Evolutionary conservation across 2,797 vertebrate genomes (phyloP).

Genomic region (Carcharodon carcharias): DNA sequence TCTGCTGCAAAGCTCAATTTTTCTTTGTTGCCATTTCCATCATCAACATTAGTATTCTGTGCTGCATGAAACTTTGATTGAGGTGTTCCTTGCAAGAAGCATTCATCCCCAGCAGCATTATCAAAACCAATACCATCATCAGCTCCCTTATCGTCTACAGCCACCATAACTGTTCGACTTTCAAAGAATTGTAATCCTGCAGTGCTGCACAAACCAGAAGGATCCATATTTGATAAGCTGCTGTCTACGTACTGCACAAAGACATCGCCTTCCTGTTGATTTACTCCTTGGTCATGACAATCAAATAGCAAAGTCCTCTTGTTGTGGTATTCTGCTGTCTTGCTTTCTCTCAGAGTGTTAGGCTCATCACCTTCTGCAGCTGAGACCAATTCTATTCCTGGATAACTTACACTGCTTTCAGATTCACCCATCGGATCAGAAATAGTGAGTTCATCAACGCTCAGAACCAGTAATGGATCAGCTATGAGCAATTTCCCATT

Average conservation of each 20-base stretch:
- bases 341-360: conserved; percentile 43
- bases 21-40: background rate
- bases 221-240: conserved; percentile 46
- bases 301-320: conserved; percentile 48
- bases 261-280: conserved; percentile 50
- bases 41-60: background rate
- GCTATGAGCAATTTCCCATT: conserved; percentile 62
- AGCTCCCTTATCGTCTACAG: no score
- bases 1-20: background rate
- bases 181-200: conserved; percentile 9
- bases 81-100: background rate
- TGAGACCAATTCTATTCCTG: conserved; percentile 42
- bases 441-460: conserved; percentile 48
- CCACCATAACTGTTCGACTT: no score
- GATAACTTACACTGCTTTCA: conserved; percentile 48
- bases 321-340: conserved; percentile 45
- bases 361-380: conserved; percentile 48
- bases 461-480: background rate
- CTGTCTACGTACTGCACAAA: conserved; percentile 41
- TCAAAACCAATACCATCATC: no score
- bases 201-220: conserved; percentile 43
- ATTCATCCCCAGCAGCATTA: background rate
- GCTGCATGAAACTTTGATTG: no score
- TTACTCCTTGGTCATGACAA: conserved; percentile 54
- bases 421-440: conserved; percentile 58